A percentile compares a stretch with the other conserved stretches of the same genome.
Evolutionary conservation across 2,113 vertebrate species (phyloP).

Genomic region (Carettochelys insculpta): DNA sequence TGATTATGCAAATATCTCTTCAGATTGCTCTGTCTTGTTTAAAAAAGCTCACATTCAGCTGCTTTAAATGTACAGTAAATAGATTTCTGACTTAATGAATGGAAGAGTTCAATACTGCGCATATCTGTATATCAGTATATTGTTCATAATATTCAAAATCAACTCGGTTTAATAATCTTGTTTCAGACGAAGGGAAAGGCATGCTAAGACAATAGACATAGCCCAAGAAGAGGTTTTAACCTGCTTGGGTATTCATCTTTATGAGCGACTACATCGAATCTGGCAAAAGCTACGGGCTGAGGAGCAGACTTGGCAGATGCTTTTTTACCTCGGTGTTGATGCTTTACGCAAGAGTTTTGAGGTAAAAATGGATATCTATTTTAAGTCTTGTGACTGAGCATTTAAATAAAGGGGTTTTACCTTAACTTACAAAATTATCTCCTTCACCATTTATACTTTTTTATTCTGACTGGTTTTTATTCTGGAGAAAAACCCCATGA

Average conservation of each 20-base stretch:
- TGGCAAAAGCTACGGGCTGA: slow-evolving; percentile 97
- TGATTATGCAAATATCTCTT: slow-evolving; percentile 25
- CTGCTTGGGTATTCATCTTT: slow-evolving; percentile 96
- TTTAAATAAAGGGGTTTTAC: rapidly evolving
- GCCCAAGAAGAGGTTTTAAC: slow-evolving; percentile 98
- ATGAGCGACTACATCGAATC: slow-evolving; percentile 93
- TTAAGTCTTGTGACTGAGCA: neutral
- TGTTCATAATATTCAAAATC: neutral
- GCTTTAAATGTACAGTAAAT: slow-evolving; percentile 16
- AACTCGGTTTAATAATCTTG: neutral
- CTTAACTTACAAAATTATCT: neutral
- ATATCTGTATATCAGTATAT: neutral
- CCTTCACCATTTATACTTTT: neutral
- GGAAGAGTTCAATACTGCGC: neutral
- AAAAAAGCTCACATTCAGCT: neutral
- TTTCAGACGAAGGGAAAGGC: slow-evolving; percentile 90
- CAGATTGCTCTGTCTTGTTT: neutral
- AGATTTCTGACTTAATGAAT: neutral
- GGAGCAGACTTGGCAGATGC: slow-evolving; percentile 97
- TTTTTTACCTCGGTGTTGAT: slow-evolving; percentile 94
- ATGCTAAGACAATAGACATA: slow-evolving; percentile 97
- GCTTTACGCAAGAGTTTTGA: slow-evolving; percentile 96
- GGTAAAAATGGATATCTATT: slow-evolving; percentile 67
- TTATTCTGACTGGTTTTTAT: no score
- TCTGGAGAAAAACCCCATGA: neutral